Base-by-base conservation (phyloP, 2,888 invertebrate genomes). In the Scaptomyza cyrtandrae region DNA sequence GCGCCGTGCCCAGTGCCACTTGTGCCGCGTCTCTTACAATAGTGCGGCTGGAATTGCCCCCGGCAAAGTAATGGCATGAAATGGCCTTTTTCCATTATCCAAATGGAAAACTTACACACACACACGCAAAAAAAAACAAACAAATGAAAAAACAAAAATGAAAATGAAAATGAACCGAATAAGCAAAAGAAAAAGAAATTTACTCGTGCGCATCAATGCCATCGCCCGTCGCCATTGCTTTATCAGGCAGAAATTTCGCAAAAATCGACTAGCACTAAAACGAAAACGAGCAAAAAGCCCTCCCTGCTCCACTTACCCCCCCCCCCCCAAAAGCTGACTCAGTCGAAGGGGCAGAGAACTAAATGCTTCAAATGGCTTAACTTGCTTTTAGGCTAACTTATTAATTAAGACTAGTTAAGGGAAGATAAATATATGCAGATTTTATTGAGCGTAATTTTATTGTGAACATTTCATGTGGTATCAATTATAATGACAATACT, bases 61-160 rank as follows among this genome's bases (percentile, higher is more conserved):
- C 78, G 63, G 52, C 68, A 56, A 82, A 71, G 84, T 86, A 89
- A 89, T 88, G 80, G 86, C 79, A 85, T 67, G 73, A 90, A 91
- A 90, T 90, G 90, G 90, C 84, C 89, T 90, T 91, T 90, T 91
- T 90, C 90, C 90, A 90, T 90, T 90, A 90, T 86, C 86, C 86
- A 90, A 90, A 91, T 90, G 90, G 90, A 89, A 91, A 90, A 89
- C 85, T 86, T 86, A 84, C 84, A 89, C 85, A 78, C 83, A 86
- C 88, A 80, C 69, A 78, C 60, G 74, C 73, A 10, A 11, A 46
- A 5, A 46, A 19, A 33, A 3, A 48, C 27, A 29, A 29, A n/a
- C 9, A 41, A 41, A 19, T 19, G 13, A 41, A 41, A 41, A 41
- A 24, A 24, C 43, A 11, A 19, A 49, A 33, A 49, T 19, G 33